Evolutionary conservation across 1,140 invertebrate species (phyloP).

Genomic region (Calosoma granatense): DNA sequence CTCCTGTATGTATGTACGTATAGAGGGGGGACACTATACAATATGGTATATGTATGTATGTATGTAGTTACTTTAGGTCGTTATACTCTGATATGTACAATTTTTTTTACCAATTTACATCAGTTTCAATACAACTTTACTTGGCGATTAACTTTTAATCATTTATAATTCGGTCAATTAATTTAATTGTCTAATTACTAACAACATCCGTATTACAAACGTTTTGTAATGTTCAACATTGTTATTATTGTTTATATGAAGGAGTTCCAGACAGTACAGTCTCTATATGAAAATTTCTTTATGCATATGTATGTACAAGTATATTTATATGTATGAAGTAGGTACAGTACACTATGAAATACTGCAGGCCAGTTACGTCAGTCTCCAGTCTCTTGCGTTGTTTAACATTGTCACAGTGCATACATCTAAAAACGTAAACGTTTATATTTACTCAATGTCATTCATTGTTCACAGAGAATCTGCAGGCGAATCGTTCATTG

Average conservation of each 20-base stretch:
- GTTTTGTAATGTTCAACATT: constrained; percentile 1
- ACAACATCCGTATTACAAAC: constrained; percentile 1
- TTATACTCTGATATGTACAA: constrained; percentile 21
- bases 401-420: background rate
- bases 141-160: constrained; percentile 28
- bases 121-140: constrained; percentile 19
- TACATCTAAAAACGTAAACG: background rate
- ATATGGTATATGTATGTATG: too few relatives aligned
- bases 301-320: too few relatives aligned
- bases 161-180: constrained; percentile 28
- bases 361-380: constrained; percentile 1
- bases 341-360: background rate
- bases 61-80: too few relatives aligned
- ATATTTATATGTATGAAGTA: too few relatives aligned
- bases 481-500: too few relatives aligned
- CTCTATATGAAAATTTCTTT: too few relatives aligned
- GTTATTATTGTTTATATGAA: background rate
- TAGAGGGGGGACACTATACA: too few relatives aligned
- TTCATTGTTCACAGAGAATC: background rate
- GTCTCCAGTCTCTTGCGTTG: background rate
- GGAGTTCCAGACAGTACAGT: too few relatives aligned
- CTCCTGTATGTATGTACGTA: too few relatives aligned
- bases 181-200: constrained; percentile 28
- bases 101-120: constrained; percentile 10
- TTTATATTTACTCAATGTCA: background rate